Evolutionary conservation across 2,888 invertebrate species (phyloP).

Genomic region (Tachina fera): DNA sequence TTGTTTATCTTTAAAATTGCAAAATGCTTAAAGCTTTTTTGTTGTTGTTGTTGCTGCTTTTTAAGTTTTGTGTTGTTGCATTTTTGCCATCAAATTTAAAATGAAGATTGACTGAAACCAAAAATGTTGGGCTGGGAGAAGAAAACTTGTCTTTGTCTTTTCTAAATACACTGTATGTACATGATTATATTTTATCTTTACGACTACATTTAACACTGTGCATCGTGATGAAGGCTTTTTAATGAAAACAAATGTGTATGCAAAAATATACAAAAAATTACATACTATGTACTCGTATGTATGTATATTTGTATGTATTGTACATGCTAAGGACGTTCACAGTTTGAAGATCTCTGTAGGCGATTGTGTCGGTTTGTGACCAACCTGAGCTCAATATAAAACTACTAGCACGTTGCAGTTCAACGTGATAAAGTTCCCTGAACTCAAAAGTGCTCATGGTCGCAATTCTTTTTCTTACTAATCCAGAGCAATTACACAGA

Average conservation of each 20-base stretch:
- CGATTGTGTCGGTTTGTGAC: background rate
- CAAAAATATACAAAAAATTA: constrained; percentile 11
- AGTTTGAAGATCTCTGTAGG: constrained; percentile 22
- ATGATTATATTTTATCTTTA: constrained; percentile 4
- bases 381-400: background rate
- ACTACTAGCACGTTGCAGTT: too few species aligned
- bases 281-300: too few species aligned
- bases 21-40: constrained; percentile 24
- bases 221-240: constrained; percentile 23
- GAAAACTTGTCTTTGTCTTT: constrained; percentile 55
- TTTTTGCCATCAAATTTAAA: constrained; percentile 6
- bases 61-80: background rate
- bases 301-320: too few species aligned
- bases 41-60: background rate
- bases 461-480: too few species aligned
- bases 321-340: constrained; percentile 31
- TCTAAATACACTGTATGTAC: constrained; percentile 11
- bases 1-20: constrained; percentile 48
- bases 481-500: too few species aligned
- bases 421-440: too few species aligned
- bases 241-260: background rate
- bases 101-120: constrained; percentile 17
- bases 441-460: too few species aligned
- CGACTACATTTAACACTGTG: constrained; percentile 15
- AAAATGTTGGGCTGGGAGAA: constrained; percentile 25